phyloP scores from a whole-genome alignment of 2,797 vertebrate species.

The Menidia menidia region DNA sequence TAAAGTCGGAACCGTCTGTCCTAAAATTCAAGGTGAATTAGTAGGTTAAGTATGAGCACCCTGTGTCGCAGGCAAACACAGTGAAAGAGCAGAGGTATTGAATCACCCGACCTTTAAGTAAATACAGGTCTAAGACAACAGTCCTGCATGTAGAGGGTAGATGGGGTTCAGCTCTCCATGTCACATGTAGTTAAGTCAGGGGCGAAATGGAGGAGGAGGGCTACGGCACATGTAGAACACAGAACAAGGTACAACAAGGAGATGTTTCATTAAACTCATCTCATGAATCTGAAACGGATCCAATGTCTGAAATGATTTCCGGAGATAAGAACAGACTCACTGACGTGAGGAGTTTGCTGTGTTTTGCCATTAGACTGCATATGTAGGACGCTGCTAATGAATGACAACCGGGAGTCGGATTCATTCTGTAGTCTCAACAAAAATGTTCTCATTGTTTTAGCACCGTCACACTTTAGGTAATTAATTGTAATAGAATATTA shows the following conservation, averaged over 20 bases:
- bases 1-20: not conserved
- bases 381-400: constrained; percentile 24
- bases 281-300: not conserved
- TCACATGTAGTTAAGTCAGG: constrained; percentile 62
- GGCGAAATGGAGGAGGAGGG: constrained; percentile 31
- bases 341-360: constrained; percentile 24
- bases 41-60: not conserved
- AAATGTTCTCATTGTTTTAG: constrained; percentile 9
- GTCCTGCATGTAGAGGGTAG: constrained; percentile 62
- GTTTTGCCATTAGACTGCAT: constrained; percentile 14
- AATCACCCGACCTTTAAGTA: constrained; percentile 34
- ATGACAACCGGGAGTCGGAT: constrained; percentile 7
- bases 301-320: constrained; percentile 10
- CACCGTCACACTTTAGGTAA: constrained; percentile 8
- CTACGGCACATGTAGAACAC: constrained; percentile 19
- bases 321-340: constrained; percentile 20
- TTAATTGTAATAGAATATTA: constrained; percentile 27
- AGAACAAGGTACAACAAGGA: constrained; percentile 24
- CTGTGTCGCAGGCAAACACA: constrained; percentile 10
- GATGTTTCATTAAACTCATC: constrained; percentile 6
- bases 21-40: not conserved
- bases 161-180: constrained; percentile 58
- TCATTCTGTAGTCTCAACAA: not conserved
- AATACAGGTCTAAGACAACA: constrained; percentile 55
- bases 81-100: constrained; percentile 46